Percentiles rank a stretch among this genome's conserved stretches.
phyloP scores from a whole-genome alignment of 2,888 invertebrate species.

The Leptinotarsa juncta region DNA sequence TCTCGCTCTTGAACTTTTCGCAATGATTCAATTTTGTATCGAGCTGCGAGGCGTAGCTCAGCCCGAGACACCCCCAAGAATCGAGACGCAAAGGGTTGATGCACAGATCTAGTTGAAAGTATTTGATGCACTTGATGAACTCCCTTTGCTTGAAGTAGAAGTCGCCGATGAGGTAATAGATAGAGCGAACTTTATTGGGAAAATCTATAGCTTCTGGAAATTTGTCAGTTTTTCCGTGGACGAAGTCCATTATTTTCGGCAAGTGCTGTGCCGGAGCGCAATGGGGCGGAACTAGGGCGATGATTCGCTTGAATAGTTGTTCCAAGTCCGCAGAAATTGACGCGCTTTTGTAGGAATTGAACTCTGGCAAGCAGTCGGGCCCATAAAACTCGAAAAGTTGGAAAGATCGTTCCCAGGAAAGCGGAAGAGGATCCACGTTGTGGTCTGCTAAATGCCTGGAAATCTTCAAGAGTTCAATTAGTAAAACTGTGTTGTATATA shows the following conservation, averaged over 20 bases:
- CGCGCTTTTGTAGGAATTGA: slow-evolving; percentile 79
- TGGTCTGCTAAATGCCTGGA: slow-evolving; percentile 79
- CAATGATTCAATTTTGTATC: slow-evolving; percentile 85
- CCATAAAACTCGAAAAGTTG: slow-evolving; percentile 85
- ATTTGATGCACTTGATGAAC: slow-evolving; percentile 77
- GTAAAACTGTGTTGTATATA: neutral
- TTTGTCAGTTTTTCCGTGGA: slow-evolving; percentile 49
- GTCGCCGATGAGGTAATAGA: slow-evolving; percentile 93
- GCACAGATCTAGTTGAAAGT: slow-evolving; percentile 86
- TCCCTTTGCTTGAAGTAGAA: slow-evolving; percentile 92
- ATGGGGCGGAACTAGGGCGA: slow-evolving; percentile 76
- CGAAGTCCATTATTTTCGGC: slow-evolving; percentile 61
- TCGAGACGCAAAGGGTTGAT: slow-evolving; percentile 84
- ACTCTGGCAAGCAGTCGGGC: slow-evolving; percentile 82
- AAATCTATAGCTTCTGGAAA: slow-evolving; percentile 60
- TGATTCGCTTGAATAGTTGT: slow-evolving; percentile 77
- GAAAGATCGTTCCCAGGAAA: slow-evolving; percentile 81
- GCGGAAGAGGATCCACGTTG: slow-evolving; percentile 74
- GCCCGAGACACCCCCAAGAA: slow-evolving; percentile 93
- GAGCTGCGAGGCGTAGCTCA: slow-evolving; percentile 81
- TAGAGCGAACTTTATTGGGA: slow-evolving; percentile 67
- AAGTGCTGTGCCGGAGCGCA: slow-evolving; percentile 75
- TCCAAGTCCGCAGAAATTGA: slow-evolving; percentile 88
- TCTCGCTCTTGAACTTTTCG: slow-evolving; percentile 71
- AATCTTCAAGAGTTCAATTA: slow-evolving; percentile 58